Evolutionary conservation across 2,113 vertebrate genomes (phyloP).

Genomic region (Urocynchramus pylzowi): DNA sequence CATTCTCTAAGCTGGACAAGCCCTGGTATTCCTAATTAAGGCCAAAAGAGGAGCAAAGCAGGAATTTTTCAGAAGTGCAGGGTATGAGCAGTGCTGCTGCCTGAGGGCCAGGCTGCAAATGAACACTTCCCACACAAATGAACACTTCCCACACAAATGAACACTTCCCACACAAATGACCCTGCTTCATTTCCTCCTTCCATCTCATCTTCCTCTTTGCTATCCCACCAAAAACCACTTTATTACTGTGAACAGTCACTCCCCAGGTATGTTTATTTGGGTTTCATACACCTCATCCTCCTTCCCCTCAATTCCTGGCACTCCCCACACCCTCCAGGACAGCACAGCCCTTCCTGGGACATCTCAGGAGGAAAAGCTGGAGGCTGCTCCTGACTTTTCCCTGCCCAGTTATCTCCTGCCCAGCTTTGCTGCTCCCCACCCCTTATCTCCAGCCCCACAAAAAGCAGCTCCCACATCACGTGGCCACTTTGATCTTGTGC

Average conservation of each 20-base stretch:
- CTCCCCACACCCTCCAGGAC: neutral
- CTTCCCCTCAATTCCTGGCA: neutral
- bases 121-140: neutral
- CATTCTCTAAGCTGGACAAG: neutral
- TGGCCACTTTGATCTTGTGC: neutral
- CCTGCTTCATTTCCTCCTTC: neutral
- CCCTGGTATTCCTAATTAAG: neutral
- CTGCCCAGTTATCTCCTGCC: neutral
- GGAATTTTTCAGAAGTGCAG: neutral
- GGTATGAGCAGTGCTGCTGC: neutral
- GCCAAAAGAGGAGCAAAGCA: neutral
- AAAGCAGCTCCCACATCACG: neutral
- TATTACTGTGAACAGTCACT: neutral
- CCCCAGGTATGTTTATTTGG: neutral
- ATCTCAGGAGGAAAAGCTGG: neutral
- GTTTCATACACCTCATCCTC: neutral
- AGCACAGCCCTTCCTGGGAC: fast-evolving
- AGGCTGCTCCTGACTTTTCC: neutral
- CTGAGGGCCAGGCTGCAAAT: neutral
- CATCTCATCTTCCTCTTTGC: neutral
- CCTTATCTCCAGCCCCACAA: neutral
- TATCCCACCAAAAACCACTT: neutral
- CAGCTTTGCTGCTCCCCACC: neutral
- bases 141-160: neutral
- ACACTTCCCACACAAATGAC: neutral